Base-by-base conservation (phyloP, 1,140 invertebrate genomes). In the Ceratina japonica region DNA sequence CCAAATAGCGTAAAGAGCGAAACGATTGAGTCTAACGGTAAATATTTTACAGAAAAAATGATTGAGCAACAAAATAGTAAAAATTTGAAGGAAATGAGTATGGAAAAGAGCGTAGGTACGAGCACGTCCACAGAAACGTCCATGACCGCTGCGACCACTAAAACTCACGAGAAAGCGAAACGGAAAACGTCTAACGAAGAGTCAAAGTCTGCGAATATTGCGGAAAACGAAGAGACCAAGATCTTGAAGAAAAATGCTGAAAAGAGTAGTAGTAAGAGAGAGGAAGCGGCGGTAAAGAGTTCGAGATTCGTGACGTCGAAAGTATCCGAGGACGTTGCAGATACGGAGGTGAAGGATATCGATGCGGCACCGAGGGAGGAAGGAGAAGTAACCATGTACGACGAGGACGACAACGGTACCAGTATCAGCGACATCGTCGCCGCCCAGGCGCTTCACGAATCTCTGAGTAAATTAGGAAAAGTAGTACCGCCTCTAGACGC, bases 351-450 rank as follows among this genome's bases (percentile, higher is more conserved):
- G 44, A 90, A 90, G 16, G 79, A 83, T 37, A 59, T 82, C 8
- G 89, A 89, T 0, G 59, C n/a, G n/a, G n/a, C 81, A 31, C 83
- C 85, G 44, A 82, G 76, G 20, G 88, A 89, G 7, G 89, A 90
- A 8, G 86, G 85, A 16, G 85, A 84, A 64, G 88, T 92, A 5
- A 89, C 89, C 8, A 91, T 91, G 79, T 92, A 91, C 56, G 91
- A 91, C 27, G 91, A 90, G 62, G 91, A 93, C 75, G 91, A 92
- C 54, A 92, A 92, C 68, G 90, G 90, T 18, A 92, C 92, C 8
- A 93, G 92, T 75, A 93, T 93, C 64, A 93, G 92, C 70, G 91
- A 93, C 75, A 93, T 92, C 63, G 92, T 93, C 61, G 91, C 91
- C 13, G 80, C 91, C 54, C 92, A 93, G 75, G 92, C 92, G 15